These are phyloP conservation scores for Sarcophaga caerulescens DNA, from an alignment of 2,888 invertebrate species.

Conservation along the genomic window DNA sequence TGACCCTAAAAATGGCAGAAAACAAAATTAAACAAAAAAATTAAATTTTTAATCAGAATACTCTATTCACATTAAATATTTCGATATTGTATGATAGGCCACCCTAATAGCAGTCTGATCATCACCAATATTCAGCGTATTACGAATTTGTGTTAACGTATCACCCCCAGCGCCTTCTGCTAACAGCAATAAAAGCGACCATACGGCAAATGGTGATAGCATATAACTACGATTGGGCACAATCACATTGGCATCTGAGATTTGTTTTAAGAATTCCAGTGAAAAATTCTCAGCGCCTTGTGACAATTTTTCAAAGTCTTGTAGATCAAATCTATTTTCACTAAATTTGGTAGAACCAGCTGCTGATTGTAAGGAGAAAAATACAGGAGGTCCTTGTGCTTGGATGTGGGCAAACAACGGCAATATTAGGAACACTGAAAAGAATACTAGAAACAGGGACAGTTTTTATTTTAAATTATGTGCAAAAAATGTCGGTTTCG, in stretches of 20 bases:
- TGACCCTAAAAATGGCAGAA: conserved; percentile 71
- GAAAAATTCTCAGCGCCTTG: conserved; percentile 76
- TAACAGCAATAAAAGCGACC: conserved; percentile 84
- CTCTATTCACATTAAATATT: conserved; percentile 58
- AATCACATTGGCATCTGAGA: conserved; percentile 65
- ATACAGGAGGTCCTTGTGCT: conserved; percentile 46
- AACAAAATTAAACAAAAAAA: neutral
- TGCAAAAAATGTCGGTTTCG: no score
- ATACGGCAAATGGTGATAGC: conserved; percentile 86
- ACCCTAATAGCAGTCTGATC: conserved; percentile 69
- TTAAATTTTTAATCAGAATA: neutral
- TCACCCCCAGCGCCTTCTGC: conserved; percentile 84
- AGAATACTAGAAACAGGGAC: no score
- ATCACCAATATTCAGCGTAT: conserved; percentile 75
- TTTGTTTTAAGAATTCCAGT: conserved; percentile 74
- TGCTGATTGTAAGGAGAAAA: neutral
- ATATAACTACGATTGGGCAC: conserved; percentile 75
- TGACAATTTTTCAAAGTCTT: conserved; percentile 25
- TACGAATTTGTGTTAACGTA: conserved; percentile 83
- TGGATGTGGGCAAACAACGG: neutral
- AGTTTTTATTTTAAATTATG: no score
- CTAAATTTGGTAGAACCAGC: neutral
- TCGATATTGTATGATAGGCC: conserved; percentile 66
- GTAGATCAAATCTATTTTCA: neutral
- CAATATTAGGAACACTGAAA: neutral